A percentile compares a stretch with the other conserved stretches of the same genome.
Evolutionary conservation across 2,888 invertebrate species (phyloP).

Genomic region (Cerceris ruficornis): DNA sequence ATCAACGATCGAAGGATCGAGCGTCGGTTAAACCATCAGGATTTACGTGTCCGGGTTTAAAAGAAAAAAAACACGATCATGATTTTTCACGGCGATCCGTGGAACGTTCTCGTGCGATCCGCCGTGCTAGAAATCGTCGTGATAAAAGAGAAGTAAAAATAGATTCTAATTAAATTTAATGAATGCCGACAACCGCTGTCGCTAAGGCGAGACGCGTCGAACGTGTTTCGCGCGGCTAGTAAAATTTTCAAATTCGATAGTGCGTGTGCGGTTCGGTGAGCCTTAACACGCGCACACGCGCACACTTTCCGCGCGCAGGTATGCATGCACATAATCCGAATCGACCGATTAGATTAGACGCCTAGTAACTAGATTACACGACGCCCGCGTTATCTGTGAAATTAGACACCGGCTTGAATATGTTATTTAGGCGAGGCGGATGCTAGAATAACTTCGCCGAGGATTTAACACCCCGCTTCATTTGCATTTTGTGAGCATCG

Average conservation of each 20-base stretch:
- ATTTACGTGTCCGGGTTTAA: no score
- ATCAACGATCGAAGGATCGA: not conserved
- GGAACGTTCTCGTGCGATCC: no score
- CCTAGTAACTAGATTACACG: conserved; percentile 81
- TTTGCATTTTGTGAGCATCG: conserved; percentile 38
- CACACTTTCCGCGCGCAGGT: conserved; percentile 48
- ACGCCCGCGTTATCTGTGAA: conserved; percentile 77
- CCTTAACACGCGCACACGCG: conserved; percentile 9
- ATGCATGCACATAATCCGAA: conserved; percentile 74
- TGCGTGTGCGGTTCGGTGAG: not conserved
- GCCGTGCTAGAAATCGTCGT: not conserved
- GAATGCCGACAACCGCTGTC: conserved; percentile 36
- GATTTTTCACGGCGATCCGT: no score
- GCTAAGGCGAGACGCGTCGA: conserved; percentile 28
- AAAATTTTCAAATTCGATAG: conserved; percentile 32
- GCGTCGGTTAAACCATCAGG: not conserved
- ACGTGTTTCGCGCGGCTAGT: conserved; percentile 10
- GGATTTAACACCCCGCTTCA: conserved; percentile 38
- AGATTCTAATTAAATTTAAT: conserved; percentile 62
- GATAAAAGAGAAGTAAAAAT: conserved; percentile 1
- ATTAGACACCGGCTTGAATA: conserved; percentile 78
- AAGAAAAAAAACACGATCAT: no score
- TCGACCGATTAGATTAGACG: conserved; percentile 81
- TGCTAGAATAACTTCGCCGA: conserved; percentile 52
- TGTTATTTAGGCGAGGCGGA: conserved; percentile 68